phyloP scores from a whole-genome alignment of 2,888 invertebrate species.

The Fragum sueziense region DNA sequence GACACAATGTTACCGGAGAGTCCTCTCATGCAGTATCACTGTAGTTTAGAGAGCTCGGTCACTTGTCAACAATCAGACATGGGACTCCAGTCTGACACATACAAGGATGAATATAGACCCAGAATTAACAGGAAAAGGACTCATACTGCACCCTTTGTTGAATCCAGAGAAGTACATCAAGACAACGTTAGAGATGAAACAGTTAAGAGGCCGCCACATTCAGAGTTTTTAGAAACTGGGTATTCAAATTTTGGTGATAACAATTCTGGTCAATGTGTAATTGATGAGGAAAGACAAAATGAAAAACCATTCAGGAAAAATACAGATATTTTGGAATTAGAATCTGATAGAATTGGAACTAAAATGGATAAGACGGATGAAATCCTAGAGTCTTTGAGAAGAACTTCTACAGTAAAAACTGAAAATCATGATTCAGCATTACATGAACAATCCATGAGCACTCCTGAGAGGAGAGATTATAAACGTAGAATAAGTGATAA shows the following conservation, averaged over 20 bases:
- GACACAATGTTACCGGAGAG: not conserved
- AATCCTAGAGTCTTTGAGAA: conserved; percentile 6
- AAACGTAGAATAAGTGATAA: conserved; percentile 12
- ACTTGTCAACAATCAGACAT: conserved; percentile 20
- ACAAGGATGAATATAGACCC: conserved; percentile 29
- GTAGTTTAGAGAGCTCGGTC: conserved; percentile 31
- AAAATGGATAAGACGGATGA: conserved; percentile 13
- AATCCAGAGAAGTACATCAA: not conserved
- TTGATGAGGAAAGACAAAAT: not conserved
- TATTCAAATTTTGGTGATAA: not conserved
- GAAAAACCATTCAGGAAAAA: not conserved
- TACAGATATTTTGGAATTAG: not conserved
- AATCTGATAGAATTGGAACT: not conserved
- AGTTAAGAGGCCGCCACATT: not conserved
- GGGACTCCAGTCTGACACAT: not conserved
- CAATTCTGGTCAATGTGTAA: not conserved
- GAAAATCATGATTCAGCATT: not conserved
- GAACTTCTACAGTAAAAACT: not conserved
- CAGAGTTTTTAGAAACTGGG: not conserved
- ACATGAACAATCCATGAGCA: not conserved
- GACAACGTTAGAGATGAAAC: not conserved
- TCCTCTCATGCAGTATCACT: conserved; percentile 51
- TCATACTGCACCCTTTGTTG: not conserved
- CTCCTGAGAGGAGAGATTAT: not conserved
- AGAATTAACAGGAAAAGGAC: conserved; percentile 39